phyloP scores from a whole-genome alignment of 2,888 invertebrate genomes.

The Agrochola lychnidis region DNA sequence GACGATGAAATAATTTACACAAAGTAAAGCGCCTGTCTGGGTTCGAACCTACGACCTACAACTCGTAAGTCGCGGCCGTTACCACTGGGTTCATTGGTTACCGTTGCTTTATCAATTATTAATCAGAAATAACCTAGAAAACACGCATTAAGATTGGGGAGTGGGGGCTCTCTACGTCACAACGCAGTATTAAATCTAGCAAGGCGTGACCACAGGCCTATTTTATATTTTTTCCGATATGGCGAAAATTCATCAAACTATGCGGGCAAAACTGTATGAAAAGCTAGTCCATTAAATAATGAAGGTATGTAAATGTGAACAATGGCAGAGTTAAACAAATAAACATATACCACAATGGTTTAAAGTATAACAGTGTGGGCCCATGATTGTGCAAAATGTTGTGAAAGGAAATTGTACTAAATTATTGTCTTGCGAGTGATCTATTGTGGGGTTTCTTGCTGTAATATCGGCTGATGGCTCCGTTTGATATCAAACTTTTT shows the following conservation, averaged over 20 bases:
- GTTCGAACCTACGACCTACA: no score
- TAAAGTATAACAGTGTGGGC: conserved; percentile 56
- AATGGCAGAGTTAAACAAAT: conserved; percentile 72
- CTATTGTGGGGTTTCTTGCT: conserved; percentile 72
- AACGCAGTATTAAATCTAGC: no score
- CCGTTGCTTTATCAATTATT: no score
- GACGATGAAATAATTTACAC: no score
- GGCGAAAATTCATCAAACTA: not conserved
- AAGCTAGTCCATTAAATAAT: conserved; percentile 47
- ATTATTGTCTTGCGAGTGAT: conserved; percentile 78
- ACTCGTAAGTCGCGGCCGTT: no score
- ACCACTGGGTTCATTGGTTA: no score
- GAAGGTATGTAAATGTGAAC: conserved; percentile 62
- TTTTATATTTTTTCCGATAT: not conserved
- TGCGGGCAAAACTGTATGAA: conserved; percentile 24
- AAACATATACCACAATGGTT: conserved; percentile 70
- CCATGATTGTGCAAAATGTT: conserved; percentile 77
- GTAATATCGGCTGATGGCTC: conserved; percentile 60
- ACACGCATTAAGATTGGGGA: no score
- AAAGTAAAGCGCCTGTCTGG: no score
- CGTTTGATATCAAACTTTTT: conserved; percentile 60
- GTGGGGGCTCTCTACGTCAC: no score
- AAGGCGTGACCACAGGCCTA: not conserved
- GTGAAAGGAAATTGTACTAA: conserved; percentile 84
- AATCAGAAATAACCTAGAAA: no score